A percentile compares a stretch with the other conserved stretches of the same genome.
phyloP scores from a whole-genome alignment of 1,140 invertebrate genomes.

The Amphibalanus amphitrite region DNA sequence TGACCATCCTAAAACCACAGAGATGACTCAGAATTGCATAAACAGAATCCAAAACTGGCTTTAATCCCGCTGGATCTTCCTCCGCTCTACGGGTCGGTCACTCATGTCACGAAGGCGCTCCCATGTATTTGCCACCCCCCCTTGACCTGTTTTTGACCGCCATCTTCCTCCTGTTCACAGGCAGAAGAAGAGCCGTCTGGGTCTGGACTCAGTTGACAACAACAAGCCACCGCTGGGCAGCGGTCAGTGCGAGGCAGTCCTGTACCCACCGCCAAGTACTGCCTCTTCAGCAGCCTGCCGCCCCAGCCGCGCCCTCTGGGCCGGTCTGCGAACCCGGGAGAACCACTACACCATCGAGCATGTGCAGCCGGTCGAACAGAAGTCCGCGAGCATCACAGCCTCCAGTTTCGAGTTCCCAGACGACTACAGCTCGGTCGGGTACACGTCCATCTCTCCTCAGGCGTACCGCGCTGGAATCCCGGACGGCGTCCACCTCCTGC shows the following conservation, averaged over 20 bases:
- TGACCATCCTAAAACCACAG: too few relatives aligned
- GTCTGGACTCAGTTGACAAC: slow-evolving; percentile 18
- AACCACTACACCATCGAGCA: slow-evolving; percentile 20
- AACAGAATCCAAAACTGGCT: too few relatives aligned
- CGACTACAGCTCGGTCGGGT: too few relatives aligned
- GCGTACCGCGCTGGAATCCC: slow-evolving; percentile 3
- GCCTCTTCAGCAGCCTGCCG: slow-evolving; percentile 26
- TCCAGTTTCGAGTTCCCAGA: too few relatives aligned
- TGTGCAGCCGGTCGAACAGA: slow-evolving; percentile 19
- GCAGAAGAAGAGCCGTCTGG: slow-evolving; percentile 18
- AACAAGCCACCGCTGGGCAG: slow-evolving; percentile 17
- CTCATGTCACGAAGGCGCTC: too few relatives aligned
- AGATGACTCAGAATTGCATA: too few relatives aligned
- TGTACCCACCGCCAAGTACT: slow-evolving; percentile 31
- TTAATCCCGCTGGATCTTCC: too few relatives aligned
- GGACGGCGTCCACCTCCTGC: slow-evolving; percentile 17
- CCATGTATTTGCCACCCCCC: too few relatives aligned
- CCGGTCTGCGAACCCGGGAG: slow-evolving; percentile 54
- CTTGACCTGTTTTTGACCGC: too few relatives aligned
- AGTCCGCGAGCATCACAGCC: slow-evolving; percentile 1
- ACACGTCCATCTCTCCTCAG: too few relatives aligned
- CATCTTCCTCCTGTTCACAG: slow-evolving; percentile 7
- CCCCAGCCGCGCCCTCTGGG: slow-evolving; percentile 53
- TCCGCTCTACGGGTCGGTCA: too few relatives aligned
- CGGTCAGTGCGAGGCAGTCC: slow-evolving; percentile 31